Conservation (phyloP, 53 echinoderm and acorn worm genomes). For the Apostichopus leukothele region DNA sequence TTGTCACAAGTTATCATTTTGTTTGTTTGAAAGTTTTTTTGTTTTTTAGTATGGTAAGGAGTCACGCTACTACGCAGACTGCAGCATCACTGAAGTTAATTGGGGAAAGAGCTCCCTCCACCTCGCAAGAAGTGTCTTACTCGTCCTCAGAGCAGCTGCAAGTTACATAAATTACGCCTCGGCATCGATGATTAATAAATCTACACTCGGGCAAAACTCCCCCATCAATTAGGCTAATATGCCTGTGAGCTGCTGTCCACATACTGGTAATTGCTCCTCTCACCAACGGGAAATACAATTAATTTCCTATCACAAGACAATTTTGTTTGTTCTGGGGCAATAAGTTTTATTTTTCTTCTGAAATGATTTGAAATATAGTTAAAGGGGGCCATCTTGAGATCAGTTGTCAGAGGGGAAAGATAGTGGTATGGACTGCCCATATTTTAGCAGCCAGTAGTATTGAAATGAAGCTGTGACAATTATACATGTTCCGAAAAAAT, state of each 20-base stretch:
- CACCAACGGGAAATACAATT: slow-evolving; percentile 33
- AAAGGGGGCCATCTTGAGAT: not conserved
- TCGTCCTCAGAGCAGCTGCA: not conserved
- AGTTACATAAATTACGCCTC: slow-evolving; percentile 23
- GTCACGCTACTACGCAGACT: no score
- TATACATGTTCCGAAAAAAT: no score
- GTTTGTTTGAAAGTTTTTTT: no score
- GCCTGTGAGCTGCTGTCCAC: slow-evolving; percentile 26
- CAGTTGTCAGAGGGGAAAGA: not conserved
- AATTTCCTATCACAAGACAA: slow-evolving; percentile 46
- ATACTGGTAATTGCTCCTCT: slow-evolving; percentile 24
- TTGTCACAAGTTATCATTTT: no score
- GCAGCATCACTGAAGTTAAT: no score
- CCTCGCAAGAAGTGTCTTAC: not conserved
- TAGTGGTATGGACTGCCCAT: not conserved
- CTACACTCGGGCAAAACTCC: slow-evolving; percentile 30
- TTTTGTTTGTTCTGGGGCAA: slow-evolving; percentile 32
- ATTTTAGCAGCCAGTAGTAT: no score
- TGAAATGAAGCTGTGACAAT: no score
- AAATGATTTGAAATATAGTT: not conserved
- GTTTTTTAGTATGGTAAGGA: no score
- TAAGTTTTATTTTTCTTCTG: not conserved
- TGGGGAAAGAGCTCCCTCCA: no score
- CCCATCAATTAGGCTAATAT: slow-evolving; percentile 44
- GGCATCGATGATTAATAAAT: slow-evolving; percentile 7